These are phyloP conservation scores for Notodonta ziczac DNA, from an alignment of 2,888 invertebrate genomes.

Conservation along the genomic window DNA sequence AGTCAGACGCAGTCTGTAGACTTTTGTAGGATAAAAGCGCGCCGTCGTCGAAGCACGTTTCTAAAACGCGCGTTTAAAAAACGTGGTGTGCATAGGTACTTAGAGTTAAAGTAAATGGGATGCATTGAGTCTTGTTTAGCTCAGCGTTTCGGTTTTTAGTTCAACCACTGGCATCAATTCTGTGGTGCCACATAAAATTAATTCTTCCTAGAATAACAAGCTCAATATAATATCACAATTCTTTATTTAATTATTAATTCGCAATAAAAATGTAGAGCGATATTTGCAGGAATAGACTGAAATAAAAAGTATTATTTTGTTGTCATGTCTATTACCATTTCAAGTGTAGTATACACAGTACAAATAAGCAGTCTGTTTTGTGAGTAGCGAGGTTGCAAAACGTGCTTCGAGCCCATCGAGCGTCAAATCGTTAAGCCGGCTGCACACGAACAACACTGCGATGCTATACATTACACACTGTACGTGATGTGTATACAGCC, in stretches of 20 bases:
- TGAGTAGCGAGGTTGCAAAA: conserved; percentile 50
- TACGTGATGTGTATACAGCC: conserved; percentile 19
- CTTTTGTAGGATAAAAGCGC: too few relatives aligned
- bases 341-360: conserved; percentile 25
- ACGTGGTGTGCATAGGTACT: too few relatives aligned
- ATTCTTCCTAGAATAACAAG: too few relatives aligned
- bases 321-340: conserved; percentile 2
- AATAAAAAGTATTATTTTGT: background rate
- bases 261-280: background rate
- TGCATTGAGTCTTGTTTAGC: too few relatives aligned
- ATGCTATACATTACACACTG: conserved; percentile 12
- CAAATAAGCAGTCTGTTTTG: conserved; percentile 45
- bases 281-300: background rate
- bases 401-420: conserved; percentile 48
- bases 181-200: too few relatives aligned
- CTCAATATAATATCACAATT: background rate
- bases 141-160: too few relatives aligned
- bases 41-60: too few relatives aligned
- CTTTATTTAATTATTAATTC: conserved; percentile 40
- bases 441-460: conserved; percentile 22
- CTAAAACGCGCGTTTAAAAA: too few relatives aligned
- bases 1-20: too few relatives aligned
- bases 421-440: conserved; percentile 36
- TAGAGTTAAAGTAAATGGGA: too few relatives aligned
- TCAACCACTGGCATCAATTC: too few relatives aligned